Percentiles rank a stretch among this genome's conserved stretches.
Evolutionary conservation across 1,140 invertebrate species (phyloP).

Genomic region (Zaprionus lachaisei): DNA sequence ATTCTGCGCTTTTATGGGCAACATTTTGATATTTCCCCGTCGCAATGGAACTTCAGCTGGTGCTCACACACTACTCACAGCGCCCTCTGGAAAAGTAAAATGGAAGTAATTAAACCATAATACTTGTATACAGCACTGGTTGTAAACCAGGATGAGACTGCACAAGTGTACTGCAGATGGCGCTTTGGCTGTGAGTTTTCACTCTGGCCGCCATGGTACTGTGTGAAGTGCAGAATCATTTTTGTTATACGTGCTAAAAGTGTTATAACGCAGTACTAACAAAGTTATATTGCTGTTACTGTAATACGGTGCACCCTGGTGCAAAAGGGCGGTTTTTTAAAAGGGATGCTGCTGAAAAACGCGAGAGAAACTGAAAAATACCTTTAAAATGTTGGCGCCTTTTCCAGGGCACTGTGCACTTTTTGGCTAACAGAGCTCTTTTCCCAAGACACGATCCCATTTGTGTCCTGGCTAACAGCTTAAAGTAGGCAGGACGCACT

Average conservation of each 20-base stretch:
- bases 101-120: neutral
- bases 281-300: no score
- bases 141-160: neutral
- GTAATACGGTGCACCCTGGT: no score
- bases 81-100: neutral
- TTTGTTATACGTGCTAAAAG: neutral
- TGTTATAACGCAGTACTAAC: no score
- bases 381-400: no score
- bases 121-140: neutral
- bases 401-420: no score
- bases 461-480: no score
- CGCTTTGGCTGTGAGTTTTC: neutral
- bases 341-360: no score
- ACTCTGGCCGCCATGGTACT: neutral
- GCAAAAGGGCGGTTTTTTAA: no score
- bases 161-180: neutral
- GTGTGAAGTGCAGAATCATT: neutral
- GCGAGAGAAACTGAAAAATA: no score
- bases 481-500: no score
- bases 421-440: no score
- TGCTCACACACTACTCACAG: neutral
- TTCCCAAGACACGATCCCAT: no score
- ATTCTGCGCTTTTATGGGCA: neutral
- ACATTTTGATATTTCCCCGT: neutral
- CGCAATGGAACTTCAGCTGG: neutral